These are phyloP conservation scores for Cheirogaleus medius DNA, from an alignment of 2,113 vertebrate species.

Conservation along the genomic window DNA sequence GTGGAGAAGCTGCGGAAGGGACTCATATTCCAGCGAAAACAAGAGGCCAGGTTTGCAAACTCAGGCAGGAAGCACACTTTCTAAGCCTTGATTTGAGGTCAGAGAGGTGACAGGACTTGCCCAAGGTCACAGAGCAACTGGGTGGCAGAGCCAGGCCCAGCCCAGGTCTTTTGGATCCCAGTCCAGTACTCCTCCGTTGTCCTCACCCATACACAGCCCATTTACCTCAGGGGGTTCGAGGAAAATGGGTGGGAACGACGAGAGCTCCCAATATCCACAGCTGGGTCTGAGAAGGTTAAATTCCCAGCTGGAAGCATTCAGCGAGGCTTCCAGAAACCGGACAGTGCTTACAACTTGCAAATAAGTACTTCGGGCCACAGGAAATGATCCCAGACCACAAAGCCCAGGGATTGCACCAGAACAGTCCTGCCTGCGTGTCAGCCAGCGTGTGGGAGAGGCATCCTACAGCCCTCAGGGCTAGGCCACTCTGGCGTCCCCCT, in stretches of 20 bases:
- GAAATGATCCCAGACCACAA: conserved; percentile 80
- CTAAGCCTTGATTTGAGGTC: conserved; percentile 24
- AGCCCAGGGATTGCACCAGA: conserved; percentile 63
- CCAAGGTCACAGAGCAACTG: conserved; percentile 34
- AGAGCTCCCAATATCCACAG: conserved; percentile 45
- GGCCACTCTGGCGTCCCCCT: not conserved
- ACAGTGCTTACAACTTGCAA: conserved; percentile 77
- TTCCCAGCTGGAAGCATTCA: conserved; percentile 79
- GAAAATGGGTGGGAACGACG: conserved; percentile 60
- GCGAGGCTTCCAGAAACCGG: conserved; percentile 61
- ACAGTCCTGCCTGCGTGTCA: conserved; percentile 64
- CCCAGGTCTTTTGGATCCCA: not conserved
- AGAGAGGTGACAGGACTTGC: conserved; percentile 13
- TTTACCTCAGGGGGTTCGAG: conserved; percentile 39
- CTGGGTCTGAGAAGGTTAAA: conserved; percentile 78
- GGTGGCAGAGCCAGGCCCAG: not conserved
- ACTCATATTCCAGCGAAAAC: conserved; percentile 20
- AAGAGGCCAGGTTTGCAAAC: not conserved
- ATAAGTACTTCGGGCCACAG: conserved; percentile 79
- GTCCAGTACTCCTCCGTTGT: not conserved
- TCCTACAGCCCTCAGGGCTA: not conserved
- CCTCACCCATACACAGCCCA: not conserved
- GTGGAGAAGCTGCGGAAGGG: not conserved
- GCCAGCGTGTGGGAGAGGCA: conserved; percentile 44
- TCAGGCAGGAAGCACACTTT: not conserved